A percentile compares a stretch with the other conserved stretches of the same genome.
phyloP scores from a whole-genome alignment of 2,113 vertebrate species.

The Malurus cyaneus region DNA sequence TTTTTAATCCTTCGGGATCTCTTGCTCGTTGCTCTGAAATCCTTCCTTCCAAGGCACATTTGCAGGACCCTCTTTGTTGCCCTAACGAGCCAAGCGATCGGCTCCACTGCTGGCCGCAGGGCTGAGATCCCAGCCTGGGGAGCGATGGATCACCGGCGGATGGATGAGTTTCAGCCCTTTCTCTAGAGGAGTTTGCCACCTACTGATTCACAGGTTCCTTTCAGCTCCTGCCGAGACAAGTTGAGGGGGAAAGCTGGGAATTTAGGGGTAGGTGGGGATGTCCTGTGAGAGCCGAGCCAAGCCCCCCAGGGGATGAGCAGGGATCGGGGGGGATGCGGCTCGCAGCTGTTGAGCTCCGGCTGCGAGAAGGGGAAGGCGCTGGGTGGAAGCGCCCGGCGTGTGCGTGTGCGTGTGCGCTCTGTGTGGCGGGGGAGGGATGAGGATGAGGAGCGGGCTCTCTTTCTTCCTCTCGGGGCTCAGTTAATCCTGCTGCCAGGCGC shows the following conservation, averaged over 20 bases:
- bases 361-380: conserved; percentile 2
- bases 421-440: conserved; percentile 66
- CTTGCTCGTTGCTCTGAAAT: neutral
- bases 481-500: conserved; percentile 78
- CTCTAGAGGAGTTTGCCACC: conserved; percentile 69
- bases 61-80: conserved; percentile 26
- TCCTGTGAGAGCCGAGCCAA: neutral
- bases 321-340: neutral
- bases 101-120: neutral
- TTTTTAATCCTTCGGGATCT: neutral
- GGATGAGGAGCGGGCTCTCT: conserved; percentile 74
- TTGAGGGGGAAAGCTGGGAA: neutral
- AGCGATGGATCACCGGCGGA: neutral
- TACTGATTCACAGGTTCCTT: conserved; percentile 49
- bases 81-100: neutral
- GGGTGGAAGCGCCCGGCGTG: conserved; percentile 13
- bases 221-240: neutral
- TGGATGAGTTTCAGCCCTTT: conserved; percentile 27
- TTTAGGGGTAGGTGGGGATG: neutral
- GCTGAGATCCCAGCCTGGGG: conserved; percentile 41
- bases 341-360: conserved; percentile 1
- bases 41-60: neutral
- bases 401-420: conserved; percentile 21
- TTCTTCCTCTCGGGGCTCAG: conserved; percentile 71
- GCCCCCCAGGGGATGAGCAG: too few species aligned